Conservation (phyloP, 1,140 invertebrate genomes). For the Bombus fervidus region DNA sequence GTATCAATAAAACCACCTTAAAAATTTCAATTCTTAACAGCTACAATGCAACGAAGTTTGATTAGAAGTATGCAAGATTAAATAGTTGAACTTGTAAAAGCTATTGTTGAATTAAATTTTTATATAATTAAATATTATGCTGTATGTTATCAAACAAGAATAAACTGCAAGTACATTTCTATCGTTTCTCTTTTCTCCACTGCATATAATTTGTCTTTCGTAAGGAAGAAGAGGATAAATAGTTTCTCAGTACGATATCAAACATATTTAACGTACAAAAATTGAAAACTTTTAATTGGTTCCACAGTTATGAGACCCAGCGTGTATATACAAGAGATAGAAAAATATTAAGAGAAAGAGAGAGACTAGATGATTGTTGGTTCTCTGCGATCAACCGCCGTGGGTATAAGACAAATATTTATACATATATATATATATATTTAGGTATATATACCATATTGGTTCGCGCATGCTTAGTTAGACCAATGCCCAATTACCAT, state of each 20-base stretch:
- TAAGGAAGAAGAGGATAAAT: neutral
- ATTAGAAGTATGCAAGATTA: too few relatives aligned
- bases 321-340: neutral
- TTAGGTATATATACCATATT: conserved; percentile 41
- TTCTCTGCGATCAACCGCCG: conserved; percentile 70
- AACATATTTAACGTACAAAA: neutral
- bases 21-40: neutral
- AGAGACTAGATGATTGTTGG: conserved; percentile 47
- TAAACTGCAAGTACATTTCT: too few relatives aligned
- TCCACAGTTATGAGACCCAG: neutral
- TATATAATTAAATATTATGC: too few relatives aligned
- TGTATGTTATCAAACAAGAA: too few relatives aligned
- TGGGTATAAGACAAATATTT: conserved; percentile 42
- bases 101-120: too few relatives aligned
- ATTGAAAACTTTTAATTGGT: neutral
- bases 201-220: neutral
- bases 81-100: too few relatives aligned
- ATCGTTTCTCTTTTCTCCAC: neutral
- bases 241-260: neutral
- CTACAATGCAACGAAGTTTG: too few relatives aligned
- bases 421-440: conserved; percentile 54
- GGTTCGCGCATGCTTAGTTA: conserved; percentile 73
- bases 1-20: neutral
- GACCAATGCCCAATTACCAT: conserved; percentile 88
- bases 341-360: neutral